Evolutionary conservation across 2,888 invertebrate genomes (phyloP).

Genomic region (Stenodema calcarata): DNA sequence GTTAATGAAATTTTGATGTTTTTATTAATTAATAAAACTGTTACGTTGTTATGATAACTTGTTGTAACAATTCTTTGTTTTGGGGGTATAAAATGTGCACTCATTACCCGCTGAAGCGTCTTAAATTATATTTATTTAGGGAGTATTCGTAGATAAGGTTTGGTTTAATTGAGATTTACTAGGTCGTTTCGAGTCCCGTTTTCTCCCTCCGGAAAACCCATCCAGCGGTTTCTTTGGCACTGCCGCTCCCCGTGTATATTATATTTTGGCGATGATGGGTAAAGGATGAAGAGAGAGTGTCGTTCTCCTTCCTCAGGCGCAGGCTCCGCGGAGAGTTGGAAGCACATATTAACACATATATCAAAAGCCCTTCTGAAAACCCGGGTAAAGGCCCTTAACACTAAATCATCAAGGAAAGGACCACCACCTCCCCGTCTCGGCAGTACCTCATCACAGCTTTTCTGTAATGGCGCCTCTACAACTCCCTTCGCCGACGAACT

Average conservation of each 20-base stretch:
- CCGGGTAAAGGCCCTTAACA: slow-evolving; percentile 29
- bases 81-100: too few species aligned
- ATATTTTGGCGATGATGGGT: slow-evolving; percentile 46
- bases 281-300: slow-evolving; percentile 44
- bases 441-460: slow-evolving; percentile 1
- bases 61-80: too few species aligned
- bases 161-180: slow-evolving; percentile 20
- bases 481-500: background rate
- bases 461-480: slow-evolving; percentile 40
- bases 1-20: too few species aligned
- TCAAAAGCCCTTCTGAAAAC: slow-evolving; percentile 43
- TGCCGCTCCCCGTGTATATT: slow-evolving; percentile 22
- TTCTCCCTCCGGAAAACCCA: background rate
- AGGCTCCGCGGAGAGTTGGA: slow-evolving; percentile 19
- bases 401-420: slow-evolving; percentile 44
- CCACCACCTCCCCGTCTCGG: background rate
- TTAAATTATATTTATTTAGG: too few species aligned
- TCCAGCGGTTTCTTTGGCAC: slow-evolving; percentile 31
- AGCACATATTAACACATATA: slow-evolving; percentile 52
- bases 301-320: background rate
- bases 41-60: too few species aligned
- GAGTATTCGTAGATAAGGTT: background rate
- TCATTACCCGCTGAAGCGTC: too few species aligned
- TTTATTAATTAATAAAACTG: too few species aligned
- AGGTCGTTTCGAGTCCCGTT: background rate